Percentiles rank a stretch among this genome's conserved stretches.
These are phyloP conservation scores for Sus scrofa DNA, from an alignment of 2,113 vertebrate genomes.

Conservation along the genomic window T2T-Sscrofa CM000812.6:185885001-185885500, in stretches of 20 bases:
- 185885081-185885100: background rate
- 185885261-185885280: background rate
- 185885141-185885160: background rate
- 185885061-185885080: background rate
- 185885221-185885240: background rate
- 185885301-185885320: background rate
- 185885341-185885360: background rate
- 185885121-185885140: background rate
- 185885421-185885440: background rate
- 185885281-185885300: background rate
- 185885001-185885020: background rate
- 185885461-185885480: background rate
- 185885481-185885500: background rate
- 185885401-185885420: background rate
- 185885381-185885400: background rate
- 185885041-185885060: background rate
- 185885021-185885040: background rate
- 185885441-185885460: constrained; percentile 1
- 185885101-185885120: background rate
- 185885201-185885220: background rate
- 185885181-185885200: background rate
- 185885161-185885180: background rate
- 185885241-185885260: background rate
- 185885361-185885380: background rate
- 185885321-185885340: background rate